Conservation (phyloP, 2,113 vertebrate species). For the Amia ocellicauda region DNA sequence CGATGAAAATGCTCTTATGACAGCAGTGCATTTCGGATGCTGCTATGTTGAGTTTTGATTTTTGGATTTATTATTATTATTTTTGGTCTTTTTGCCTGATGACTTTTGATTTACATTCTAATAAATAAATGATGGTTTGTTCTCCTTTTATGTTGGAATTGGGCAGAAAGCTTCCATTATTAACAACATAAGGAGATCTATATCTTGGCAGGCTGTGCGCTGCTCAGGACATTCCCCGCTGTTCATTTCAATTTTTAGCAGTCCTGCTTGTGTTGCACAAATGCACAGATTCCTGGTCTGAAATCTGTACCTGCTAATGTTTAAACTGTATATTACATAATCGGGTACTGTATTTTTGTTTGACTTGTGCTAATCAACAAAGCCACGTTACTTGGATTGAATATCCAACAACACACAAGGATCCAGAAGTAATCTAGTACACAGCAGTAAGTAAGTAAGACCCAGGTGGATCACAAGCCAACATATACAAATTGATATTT, state of each 20-base stretch:
- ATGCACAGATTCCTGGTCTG: not conserved
- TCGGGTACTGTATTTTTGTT: too few species aligned
- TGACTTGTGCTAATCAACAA: not conserved
- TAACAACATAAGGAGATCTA: not conserved
- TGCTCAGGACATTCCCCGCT: constrained; percentile 2
- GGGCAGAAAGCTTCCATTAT: not conserved
- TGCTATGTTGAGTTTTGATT: constrained; percentile 70
- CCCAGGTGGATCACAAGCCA: too few species aligned
- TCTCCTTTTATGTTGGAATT: constrained; percentile 14
- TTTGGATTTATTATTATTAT: constrained; percentile 58
- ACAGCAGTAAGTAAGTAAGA: too few species aligned
- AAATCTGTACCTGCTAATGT: not conserved
- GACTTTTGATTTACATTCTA: constrained; percentile 47
- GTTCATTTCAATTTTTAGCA: constrained; percentile 15
- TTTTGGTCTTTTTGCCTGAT: constrained; percentile 23
- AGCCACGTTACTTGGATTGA: too few species aligned
- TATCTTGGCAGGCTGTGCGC: not conserved
- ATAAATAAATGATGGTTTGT: constrained; percentile 43
- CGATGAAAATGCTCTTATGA: constrained; percentile 83
- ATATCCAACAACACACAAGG: too few species aligned
- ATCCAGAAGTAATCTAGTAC: too few species aligned
- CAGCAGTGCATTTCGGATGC: constrained; percentile 74
- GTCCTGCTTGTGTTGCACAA: constrained; percentile 2
- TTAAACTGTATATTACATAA: not conserved
- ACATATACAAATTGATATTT: too few species aligned